phyloP scores from a whole-genome alignment of 2,113 vertebrate species.

The Chelonoidis abingdonii region DNA sequence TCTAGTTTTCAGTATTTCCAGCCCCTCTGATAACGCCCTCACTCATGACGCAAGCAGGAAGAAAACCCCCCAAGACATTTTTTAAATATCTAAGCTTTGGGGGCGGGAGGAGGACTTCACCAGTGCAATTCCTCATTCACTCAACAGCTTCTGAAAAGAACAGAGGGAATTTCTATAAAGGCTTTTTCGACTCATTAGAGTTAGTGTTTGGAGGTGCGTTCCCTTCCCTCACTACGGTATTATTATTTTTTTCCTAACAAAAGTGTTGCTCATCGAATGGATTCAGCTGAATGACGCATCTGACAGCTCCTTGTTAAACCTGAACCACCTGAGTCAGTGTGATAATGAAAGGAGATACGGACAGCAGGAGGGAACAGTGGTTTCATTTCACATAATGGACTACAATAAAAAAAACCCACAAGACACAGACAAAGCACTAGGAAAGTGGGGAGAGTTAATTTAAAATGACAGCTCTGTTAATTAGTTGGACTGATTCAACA shows the following conservation, averaged over 20 bases:
- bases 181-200: neutral
- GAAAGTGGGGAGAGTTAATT: constrained; percentile 39
- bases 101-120: neutral
- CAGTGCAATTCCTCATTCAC: neutral
- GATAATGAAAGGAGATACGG: neutral
- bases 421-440: neutral
- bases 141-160: constrained; percentile 44
- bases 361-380: neutral
- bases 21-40: neutral
- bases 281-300: neutral
- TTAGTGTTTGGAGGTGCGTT: neutral
- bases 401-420: neutral
- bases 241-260: accelerated
- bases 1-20: neutral
- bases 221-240: neutral
- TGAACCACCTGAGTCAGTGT: neutral
- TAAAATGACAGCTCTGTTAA: constrained; percentile 69
- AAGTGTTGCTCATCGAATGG: neutral
- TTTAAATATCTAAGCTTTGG: neutral
- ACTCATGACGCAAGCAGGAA: accelerated
- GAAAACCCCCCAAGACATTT: neutral
- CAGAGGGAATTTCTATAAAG: constrained; percentile 46
- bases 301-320: neutral
- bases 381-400: neutral
- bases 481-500: constrained; percentile 48